Evolutionary conservation across 2,797 vertebrate genomes (phyloP), one percentile per base, ranked within the genome.

Genomic region (Echiichthys vipera): DNA sequence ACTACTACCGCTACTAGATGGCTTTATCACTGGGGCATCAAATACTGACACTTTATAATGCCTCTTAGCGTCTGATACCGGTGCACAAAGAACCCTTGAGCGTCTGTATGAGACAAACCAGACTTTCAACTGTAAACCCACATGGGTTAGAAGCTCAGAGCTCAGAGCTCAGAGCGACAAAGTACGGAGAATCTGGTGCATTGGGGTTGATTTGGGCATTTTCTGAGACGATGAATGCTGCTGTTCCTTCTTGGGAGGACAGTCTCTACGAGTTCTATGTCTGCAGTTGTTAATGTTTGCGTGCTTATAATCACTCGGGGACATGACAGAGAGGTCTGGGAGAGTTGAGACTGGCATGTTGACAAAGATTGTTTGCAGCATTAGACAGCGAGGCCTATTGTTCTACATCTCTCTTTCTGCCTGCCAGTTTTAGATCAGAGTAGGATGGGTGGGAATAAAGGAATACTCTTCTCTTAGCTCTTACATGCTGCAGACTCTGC

Each of bases 391-490:
- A 79, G 76, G 71, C 74, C 88, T 74, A 92, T 92, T 93, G 88
- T 94, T 93, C 83, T 83, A 71, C 69, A 79, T 91, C 78, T 78
- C 85, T 89, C 76, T 89, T 84, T 89, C 71, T 87, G 87, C 68
- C 77, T 89, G 88, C 90, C 89, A 93, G 91, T 83, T 91, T 88
- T 86, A 89, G 84, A 91, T 88, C 68, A 85, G 84, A 88, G 87
- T 82, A 78, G 85, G 90, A 84, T 84, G 87, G 86, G 86, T 82
- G 86, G 88, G 78, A 84, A 75, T 77, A 13, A 76, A 81, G 88
- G 89, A 89, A 88, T 84, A 76, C 64, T 71, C 78, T 66, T 81
- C 79, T 88, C 78, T 82, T 80, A 86, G 87, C 86, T 77, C 74
- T 88, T 92, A 89, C 87, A 89, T 55, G 85, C 78, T 86, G 85